Evolutionary conservation across 2,888 invertebrate genomes (phyloP).

Genomic region (Phanerotoma sp.): DNA sequence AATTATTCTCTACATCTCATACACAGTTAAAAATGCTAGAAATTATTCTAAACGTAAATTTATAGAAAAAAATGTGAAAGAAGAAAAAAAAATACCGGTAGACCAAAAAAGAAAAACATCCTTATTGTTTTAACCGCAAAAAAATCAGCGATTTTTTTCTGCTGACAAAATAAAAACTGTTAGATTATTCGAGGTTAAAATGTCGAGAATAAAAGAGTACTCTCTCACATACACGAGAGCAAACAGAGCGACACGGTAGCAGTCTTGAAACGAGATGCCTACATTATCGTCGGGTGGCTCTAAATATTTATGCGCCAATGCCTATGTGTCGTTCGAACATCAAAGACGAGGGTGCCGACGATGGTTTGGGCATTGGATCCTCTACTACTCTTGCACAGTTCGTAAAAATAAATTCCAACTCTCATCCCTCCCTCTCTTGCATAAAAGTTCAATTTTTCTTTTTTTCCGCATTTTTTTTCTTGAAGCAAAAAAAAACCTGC

Average conservation of each 20-base stretch:
- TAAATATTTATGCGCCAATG: constrained; percentile 55
- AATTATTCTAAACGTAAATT: too few species aligned
- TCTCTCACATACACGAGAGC: neutral
- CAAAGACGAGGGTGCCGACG: constrained; percentile 44
- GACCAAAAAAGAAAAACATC: too few species aligned
- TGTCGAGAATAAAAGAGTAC: neutral
- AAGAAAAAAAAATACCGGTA: too few species aligned
- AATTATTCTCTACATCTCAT: too few species aligned
- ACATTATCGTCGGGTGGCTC: constrained; percentile 44
- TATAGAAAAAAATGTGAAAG: too few species aligned
- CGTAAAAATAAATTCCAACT: constrained; percentile 54
- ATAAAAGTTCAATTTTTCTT: constrained; percentile 9
- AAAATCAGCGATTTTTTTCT: too few species aligned
- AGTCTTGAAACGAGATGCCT: constrained; percentile 35
- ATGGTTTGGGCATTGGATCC: constrained; percentile 30
- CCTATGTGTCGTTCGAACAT: constrained; percentile 47
- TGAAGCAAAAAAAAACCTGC: neutral
- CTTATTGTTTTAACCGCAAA: too few species aligned
- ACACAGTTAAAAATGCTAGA: too few species aligned
- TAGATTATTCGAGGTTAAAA: neutral
- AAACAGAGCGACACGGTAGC: neutral
- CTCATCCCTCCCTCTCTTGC: constrained; percentile 19
- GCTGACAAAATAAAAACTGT: too few species aligned
- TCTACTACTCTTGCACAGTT: constrained; percentile 43
- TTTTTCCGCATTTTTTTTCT: constrained; percentile 12